Evolutionary conservation across 35 echinoderm and acorn worm species (phyloP), one percentile per base, ranked within the genome.

Genomic region (Ptychodera flava): DNA sequence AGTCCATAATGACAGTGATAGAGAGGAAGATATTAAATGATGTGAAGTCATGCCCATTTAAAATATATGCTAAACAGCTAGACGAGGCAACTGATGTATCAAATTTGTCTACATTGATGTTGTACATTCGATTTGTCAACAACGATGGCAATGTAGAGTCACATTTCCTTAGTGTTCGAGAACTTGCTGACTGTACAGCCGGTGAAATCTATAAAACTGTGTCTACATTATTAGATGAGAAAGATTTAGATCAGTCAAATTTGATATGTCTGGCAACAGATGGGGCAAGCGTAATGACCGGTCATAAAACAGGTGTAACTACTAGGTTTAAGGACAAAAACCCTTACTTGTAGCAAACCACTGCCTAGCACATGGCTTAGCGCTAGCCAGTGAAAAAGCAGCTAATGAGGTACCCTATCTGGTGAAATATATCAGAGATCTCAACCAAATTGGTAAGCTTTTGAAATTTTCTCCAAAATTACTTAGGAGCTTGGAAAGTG

Each of bases 281-380:
- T 28, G 78, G 78, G 27, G 78, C 78, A 6, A 79, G 78, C 32
- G 78, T 79, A 1, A 79, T 79, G 78, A 31, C 32, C 1, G 78
- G 27, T 28, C 32, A 31, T 28, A 79, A 31, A 79, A 79, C 29
- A 30, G 78, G 78, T 1, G 78, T 79, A 30, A 31, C 78, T 79
- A 79, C 78, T 79, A 79, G 32, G 32, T 79, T 79, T 31, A 79
- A 79, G 78, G n/a, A 79, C n/a, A 28, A 79, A 28, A 79, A 79
- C 32, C 1, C 78, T 30, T 79, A 79, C 78, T 30, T 79, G 32
- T 79, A 79, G n/a, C 78, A 1, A 79, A 30, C 27, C 78, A 79
- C 32, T 79, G 78, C 32, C n/a, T 79, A 79, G 78, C 27, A 1
- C 78, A 79, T 79, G n/a, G 78, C 29, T 31, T 79, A 31, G 78